These are phyloP conservation scores for Anabas testudineus DNA, from an alignment of 2,797 vertebrate species.

Conservation along the genomic window DNA sequence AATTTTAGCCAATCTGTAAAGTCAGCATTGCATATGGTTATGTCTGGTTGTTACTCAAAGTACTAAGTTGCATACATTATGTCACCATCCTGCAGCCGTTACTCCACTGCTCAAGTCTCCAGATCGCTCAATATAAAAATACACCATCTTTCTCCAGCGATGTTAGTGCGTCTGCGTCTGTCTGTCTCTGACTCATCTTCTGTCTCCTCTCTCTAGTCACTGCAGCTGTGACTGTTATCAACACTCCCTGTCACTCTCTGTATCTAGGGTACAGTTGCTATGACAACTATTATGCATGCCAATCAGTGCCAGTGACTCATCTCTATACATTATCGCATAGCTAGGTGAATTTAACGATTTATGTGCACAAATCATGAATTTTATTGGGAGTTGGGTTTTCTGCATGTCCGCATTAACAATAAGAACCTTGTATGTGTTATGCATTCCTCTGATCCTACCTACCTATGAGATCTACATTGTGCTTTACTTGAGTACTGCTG, in stretches of 20 bases:
- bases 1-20: conserved; percentile 61
- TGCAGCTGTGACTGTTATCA: conserved; percentile 49
- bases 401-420: conserved; percentile 17
- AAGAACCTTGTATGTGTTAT: not conserved
- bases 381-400: conserved; percentile 18
- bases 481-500: conserved; percentile 13
- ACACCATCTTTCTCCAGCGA: not conserved
- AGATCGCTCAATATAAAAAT: conserved; percentile 34
- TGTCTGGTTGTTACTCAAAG: conserved; percentile 57
- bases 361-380: conserved; percentile 1
- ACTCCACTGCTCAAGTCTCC: conserved; percentile 14
- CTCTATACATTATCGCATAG: conserved; percentile 38
- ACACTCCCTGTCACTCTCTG: conserved; percentile 64
- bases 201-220: conserved; percentile 38
- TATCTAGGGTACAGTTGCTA: conserved; percentile 72
- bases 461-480: conserved; percentile 18
- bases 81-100: conserved; percentile 20
- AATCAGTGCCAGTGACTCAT: conserved; percentile 71
- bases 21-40: conserved; percentile 57
- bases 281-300: conserved; percentile 67
- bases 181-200: conserved; percentile 49
- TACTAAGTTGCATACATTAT: conserved; percentile 52
- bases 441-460: not conserved
- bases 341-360: conserved; percentile 25
- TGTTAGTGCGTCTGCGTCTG: conserved; percentile 3